A percentile compares a stretch with the other conserved stretches of the same genome.
These are phyloP conservation scores for Pangasius djambal DNA, from an alignment of 2,797 vertebrate species.

Conservation along the genomic window DNA sequence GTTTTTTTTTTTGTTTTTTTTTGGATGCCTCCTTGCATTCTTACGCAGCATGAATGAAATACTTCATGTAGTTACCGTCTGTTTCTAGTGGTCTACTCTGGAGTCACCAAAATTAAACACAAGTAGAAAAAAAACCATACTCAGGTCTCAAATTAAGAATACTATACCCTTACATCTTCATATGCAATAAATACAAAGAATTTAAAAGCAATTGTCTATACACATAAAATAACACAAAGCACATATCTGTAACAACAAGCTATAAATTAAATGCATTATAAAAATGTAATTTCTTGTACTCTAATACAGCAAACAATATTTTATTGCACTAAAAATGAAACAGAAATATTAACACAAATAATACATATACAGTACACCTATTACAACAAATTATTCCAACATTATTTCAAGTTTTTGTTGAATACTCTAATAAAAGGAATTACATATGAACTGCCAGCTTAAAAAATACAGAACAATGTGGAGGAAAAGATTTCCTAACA, in stretches of 20 bases:
- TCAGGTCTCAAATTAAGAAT: conserved; percentile 13
- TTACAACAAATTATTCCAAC: conserved; percentile 32
- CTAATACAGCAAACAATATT: not conserved
- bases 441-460: not conserved
- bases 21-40: conserved; percentile 15
- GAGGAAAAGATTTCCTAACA: not conserved
- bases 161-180: conserved; percentile 26
- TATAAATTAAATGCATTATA: conserved; percentile 51
- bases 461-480: not conserved
- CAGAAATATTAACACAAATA: conserved; percentile 18
- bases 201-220: conserved; percentile 56
- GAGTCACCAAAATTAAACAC: conserved; percentile 24
- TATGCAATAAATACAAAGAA: conserved; percentile 57
- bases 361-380: conserved; percentile 48
- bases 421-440: conserved; percentile 4
- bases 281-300: not conserved
- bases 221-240: conserved; percentile 40
- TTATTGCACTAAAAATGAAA: not conserved
- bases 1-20: not conserved
- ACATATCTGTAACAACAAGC: conserved; percentile 18
- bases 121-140: conserved; percentile 11
- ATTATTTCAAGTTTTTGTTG: conserved; percentile 51
- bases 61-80: not conserved
- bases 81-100: conserved; percentile 33
- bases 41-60: conserved; percentile 23